phyloP scores from a whole-genome alignment of 2,888 invertebrate species.

The Trachelus stipa region DNA sequence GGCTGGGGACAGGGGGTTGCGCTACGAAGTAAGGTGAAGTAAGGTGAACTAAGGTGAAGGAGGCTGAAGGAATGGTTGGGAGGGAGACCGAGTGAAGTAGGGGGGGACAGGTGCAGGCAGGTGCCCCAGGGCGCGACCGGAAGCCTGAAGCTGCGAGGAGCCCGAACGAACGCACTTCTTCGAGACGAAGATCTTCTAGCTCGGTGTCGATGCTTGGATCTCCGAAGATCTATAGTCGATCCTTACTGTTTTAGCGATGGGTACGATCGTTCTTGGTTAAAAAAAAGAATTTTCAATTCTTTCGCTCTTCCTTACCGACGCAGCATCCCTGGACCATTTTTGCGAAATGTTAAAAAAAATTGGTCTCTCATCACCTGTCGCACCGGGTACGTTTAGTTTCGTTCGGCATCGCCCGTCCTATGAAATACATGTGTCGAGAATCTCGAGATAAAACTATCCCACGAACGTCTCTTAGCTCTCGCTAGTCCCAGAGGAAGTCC shows the following conservation, averaged over 20 bases:
- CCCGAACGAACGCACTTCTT: constrained; percentile 32
- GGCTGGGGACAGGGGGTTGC: constrained; percentile 9
- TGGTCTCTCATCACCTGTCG: background rate
- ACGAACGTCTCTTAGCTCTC: background rate
- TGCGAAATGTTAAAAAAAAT: background rate
- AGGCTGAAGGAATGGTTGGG: constrained; percentile 5
- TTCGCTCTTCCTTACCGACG: background rate
- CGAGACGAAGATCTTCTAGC: constrained; percentile 29
- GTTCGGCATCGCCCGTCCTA: background rate
- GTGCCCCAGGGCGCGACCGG: constrained; percentile 62
- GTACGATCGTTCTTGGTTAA: background rate
- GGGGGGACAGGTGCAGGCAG: constrained; percentile 57
- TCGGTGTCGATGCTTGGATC: constrained; percentile 26
- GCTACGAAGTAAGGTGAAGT: constrained; percentile 13
- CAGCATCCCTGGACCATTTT: background rate
- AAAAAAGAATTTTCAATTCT: background rate
- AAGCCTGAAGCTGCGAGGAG: constrained; percentile 46
- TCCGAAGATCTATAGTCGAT: constrained; percentile 17
- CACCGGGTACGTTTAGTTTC: no score
- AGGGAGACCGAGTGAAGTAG: constrained; percentile 24
- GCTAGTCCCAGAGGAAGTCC: constrained; percentile 25
- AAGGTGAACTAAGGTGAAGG: constrained; percentile 19
- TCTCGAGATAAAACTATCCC: background rate
- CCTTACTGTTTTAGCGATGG: constrained; percentile 9
- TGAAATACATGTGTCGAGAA: background rate